Evolutionary conservation across 2,797 vertebrate species (phyloP).

Genomic region (Darevskia mixta): DNA sequence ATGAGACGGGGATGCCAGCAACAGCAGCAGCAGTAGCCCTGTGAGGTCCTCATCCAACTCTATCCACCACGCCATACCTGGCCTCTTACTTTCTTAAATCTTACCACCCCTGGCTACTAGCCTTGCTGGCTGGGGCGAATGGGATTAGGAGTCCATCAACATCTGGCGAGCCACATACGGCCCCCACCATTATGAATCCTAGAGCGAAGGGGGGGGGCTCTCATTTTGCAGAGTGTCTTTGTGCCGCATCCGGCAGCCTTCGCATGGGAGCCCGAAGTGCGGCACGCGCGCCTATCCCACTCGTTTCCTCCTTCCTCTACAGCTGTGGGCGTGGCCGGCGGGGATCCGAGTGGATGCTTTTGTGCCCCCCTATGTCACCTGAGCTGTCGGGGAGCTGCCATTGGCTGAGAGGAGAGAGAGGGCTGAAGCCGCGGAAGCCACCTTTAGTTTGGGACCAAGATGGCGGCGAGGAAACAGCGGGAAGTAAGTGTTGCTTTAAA

Average conservation of each 20-base stretch:
- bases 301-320: background rate
- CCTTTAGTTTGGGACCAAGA: background rate
- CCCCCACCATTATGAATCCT: background rate
- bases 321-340: accelerated
- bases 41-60: too few species aligned
- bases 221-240: too few species aligned
- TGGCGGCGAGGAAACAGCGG: background rate
- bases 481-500: background rate
- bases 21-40: too few species aligned
- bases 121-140: too few species aligned
- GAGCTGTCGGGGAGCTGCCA: background rate
- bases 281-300: background rate
- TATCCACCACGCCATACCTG: too few species aligned
- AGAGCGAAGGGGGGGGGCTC: too few species aligned
- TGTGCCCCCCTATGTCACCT: background rate
- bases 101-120: too few species aligned
- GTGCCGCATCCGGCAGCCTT: background rate
- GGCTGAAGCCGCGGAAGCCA: background rate
- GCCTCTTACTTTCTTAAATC: too few species aligned
- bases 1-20: too few species aligned
- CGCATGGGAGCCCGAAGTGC: background rate
- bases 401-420: background rate
- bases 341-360: background rate
- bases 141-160: too few species aligned
- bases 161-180: too few species aligned